A percentile compares a stretch with the other conserved stretches of the same genome.
These are phyloP conservation scores for Pammene aurita DNA, from an alignment of 2,888 invertebrate species.

Conservation along the genomic window DNA sequence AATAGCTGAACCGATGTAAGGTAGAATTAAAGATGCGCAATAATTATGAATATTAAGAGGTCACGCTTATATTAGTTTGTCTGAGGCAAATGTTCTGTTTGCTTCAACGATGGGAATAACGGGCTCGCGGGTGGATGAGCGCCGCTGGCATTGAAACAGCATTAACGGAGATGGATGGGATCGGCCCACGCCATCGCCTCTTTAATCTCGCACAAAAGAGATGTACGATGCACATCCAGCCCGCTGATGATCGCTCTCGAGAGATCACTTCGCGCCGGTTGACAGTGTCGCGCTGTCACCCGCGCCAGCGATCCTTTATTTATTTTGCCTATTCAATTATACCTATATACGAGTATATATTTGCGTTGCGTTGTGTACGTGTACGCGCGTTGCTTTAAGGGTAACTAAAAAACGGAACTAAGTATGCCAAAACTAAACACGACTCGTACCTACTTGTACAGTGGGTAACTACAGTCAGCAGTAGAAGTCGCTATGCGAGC, in stretches of 20 bases:
- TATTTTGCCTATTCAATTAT: conserved; percentile 18
- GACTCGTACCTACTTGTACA: too few species aligned
- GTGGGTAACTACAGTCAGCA: too few species aligned
- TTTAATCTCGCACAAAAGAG: conserved; percentile 75
- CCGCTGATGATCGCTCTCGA: conserved; percentile 50
- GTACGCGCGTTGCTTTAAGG: too few species aligned
- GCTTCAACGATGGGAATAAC: not conserved
- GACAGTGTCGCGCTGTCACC: conserved; percentile 23
- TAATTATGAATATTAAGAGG: not conserved
- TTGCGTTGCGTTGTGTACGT: too few species aligned
- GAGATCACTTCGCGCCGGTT: conserved; percentile 34
- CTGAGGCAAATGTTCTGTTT: not conserved
- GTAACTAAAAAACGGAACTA: too few species aligned
- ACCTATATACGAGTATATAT: too few species aligned
- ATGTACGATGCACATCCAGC: conserved; percentile 61
- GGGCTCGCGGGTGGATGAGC: conserved; percentile 46
- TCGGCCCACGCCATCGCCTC: conserved; percentile 68
- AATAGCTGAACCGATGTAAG: not conserved
- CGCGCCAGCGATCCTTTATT: not conserved
- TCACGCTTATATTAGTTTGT: not conserved
- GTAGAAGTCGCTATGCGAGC: too few species aligned
- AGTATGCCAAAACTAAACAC: too few species aligned
- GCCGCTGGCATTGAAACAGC: conserved; percentile 66
- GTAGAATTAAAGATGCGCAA: not conserved
- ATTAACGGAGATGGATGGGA: conserved; percentile 75